These are phyloP conservation scores for Protodeltote pygarga DNA, from an alignment of 2,888 invertebrate species.

Conservation along the genomic window DNA sequence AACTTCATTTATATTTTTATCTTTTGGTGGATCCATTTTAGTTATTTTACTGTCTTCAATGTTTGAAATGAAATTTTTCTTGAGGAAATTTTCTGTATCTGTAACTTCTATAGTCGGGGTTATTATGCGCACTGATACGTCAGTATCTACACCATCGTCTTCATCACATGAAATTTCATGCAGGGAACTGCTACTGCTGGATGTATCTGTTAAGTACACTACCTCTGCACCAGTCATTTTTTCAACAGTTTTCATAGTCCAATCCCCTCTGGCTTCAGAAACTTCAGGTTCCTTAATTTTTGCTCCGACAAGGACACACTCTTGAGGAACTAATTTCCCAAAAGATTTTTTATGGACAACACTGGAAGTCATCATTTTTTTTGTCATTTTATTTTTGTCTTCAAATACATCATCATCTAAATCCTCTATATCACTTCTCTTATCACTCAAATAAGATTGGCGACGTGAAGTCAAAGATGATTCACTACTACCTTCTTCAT, in stretches of 20 bases:
- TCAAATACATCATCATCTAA: slow-evolving; percentile 84
- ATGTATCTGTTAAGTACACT: slow-evolving; percentile 90
- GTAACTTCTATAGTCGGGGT: slow-evolving; percentile 84
- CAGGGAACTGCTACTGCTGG: slow-evolving; percentile 88
- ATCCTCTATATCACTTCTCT: slow-evolving; percentile 79
- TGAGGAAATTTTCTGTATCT: slow-evolving; percentile 76
- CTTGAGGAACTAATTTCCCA: slow-evolving; percentile 74
- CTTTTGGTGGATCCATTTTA: too few species aligned
- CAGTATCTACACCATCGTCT: slow-evolving; percentile 78
- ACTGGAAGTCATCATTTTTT: slow-evolving; percentile 52
- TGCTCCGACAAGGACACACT: slow-evolving; percentile 88
- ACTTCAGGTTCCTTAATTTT: slow-evolving; percentile 86
- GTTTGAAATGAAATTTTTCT: slow-evolving; percentile 64
- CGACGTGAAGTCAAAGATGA: slow-evolving; percentile 87
- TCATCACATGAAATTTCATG: slow-evolving; percentile 85
- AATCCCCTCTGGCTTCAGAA: slow-evolving; percentile 87
- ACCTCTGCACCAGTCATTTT: slow-evolving; percentile 88
- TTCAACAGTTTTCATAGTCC: slow-evolving; percentile 82
- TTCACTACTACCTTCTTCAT: slow-evolving; percentile 91
- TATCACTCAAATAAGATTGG: slow-evolving; percentile 83
- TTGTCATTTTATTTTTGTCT: slow-evolving; percentile 60
- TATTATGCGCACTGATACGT: slow-evolving; percentile 79
- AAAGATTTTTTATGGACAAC: slow-evolving; percentile 65
- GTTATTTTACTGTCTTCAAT: slow-evolving; percentile 25
- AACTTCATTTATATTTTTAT: not conserved